Evolutionary conservation across 2,113 vertebrate genomes (phyloP).

Genomic region (Lophius piscatorius): DNA sequence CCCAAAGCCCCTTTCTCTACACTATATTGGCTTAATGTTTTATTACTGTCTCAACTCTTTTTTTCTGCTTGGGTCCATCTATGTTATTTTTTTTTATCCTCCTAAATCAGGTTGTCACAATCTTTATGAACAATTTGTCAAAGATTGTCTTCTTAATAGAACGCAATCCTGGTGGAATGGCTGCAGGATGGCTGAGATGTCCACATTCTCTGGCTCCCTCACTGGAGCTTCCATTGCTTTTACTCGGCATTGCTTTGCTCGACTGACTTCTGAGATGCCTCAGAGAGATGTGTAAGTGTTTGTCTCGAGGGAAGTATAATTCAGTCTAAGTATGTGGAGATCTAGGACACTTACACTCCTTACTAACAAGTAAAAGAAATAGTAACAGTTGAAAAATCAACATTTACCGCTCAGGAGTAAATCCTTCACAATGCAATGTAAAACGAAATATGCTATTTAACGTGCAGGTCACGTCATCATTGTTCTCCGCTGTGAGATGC

Average conservation of each 20-base stretch:
- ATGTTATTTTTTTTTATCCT: neutral
- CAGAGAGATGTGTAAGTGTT: constrained; percentile 31
- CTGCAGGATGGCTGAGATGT: neutral
- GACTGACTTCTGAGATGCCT: constrained; percentile 30
- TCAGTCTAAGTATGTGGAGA: too few relatives aligned
- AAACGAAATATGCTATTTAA: too few relatives aligned
- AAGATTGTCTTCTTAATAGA: neutral
- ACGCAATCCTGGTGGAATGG: neutral
- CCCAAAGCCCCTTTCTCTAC: too few relatives aligned
- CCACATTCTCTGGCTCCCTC: neutral
- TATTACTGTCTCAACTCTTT: neutral
- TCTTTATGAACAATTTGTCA: neutral
- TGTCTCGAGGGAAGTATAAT: constrained; percentile 45
- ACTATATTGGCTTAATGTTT: too few relatives aligned
- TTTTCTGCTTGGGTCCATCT: neutral
- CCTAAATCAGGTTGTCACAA: neutral
- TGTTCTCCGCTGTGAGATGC: too few relatives aligned
- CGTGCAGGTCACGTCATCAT: too few relatives aligned
- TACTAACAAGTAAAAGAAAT: neutral
- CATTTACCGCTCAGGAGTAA: neutral
- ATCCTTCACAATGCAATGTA: too few relatives aligned
- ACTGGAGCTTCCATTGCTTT: neutral
- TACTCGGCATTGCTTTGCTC: constrained; percentile 4
- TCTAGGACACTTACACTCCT: neutral
- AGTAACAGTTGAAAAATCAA: neutral